Evolutionary conservation across 1,140 invertebrate genomes (phyloP).

Genomic region (Wiebesia pumilae): DNA sequence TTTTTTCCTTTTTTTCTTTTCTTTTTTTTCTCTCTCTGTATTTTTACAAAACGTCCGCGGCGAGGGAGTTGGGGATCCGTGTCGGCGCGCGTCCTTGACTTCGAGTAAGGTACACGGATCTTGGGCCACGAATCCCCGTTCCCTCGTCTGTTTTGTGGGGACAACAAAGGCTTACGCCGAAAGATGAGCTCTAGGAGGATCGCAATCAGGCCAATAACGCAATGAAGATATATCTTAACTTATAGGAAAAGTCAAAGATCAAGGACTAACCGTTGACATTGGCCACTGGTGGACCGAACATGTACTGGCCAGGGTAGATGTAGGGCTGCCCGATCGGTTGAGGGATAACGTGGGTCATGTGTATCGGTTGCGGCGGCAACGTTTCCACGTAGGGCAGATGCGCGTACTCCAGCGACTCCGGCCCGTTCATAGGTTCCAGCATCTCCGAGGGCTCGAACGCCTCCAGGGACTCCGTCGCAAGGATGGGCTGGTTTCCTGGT

Average conservation of each 20-base stretch:
- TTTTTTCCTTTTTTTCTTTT: neutral
- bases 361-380: slow-evolving; percentile 65
- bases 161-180: too few species aligned
- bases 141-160: too few species aligned
- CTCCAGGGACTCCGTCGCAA: slow-evolving; percentile 55
- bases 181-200: neutral
- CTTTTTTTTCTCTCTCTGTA: neutral
- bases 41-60: neutral
- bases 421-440: slow-evolving; percentile 45
- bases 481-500: slow-evolving; percentile 57
- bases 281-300: slow-evolving; percentile 73
- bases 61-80: too few species aligned
- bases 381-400: slow-evolving; percentile 58
- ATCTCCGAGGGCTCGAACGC: slow-evolving; percentile 46
- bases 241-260: too few species aligned
- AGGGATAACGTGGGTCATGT: slow-evolving; percentile 65
- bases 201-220: neutral
- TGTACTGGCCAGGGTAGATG: slow-evolving; percentile 74
- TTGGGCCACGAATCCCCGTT: too few species aligned
- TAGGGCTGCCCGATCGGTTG: slow-evolving; percentile 66
- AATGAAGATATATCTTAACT: slow-evolving; percentile 9
- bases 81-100: too few species aligned
- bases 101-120: too few species aligned
- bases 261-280: slow-evolving; percentile 73
- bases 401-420: neutral